Evolutionary conservation across 2,797 vertebrate genomes (phyloP), one percentile per base, ranked within the genome.

Genomic region (Rhabdophis nuchalis): DNA sequence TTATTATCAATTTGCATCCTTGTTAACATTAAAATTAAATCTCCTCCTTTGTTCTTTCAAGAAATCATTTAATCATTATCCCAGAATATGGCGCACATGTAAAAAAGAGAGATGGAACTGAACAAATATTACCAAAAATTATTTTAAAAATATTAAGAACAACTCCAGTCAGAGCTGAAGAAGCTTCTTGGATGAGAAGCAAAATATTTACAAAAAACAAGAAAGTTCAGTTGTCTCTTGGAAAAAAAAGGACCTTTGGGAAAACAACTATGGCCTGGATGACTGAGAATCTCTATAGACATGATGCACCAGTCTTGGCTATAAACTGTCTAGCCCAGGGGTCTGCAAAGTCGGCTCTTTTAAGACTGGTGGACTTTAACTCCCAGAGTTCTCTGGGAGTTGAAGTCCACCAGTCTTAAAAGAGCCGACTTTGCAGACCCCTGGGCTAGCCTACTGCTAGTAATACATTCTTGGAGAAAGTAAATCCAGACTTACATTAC

Each of bases 401-500:
- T n/a, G n/a, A n/a, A n/a, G n/a, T n/a, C n/a, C n/a, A n/a, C n/a
- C n/a, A n/a, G n/a, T n/a, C n/a, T n/a, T n/a, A n/a, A n/a, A n/a
- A n/a, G n/a, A n/a, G n/a, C n/a, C n/a, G n/a, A n/a, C n/a, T n/a
- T n/a, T n/a, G n/a, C n/a, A n/a, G n/a, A n/a, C n/a, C n/a, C n/a
- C n/a, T n/a, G n/a, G n/a, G n/a, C n/a, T n/a, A n/a, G 41, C 41
- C 20, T 46, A 46, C 23, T 82, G 36, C 20, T 12, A 46, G 23
- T 46, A 82, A 46, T 46, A 46, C 10, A 5, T 82, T 82, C 9
- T 82, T 46, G 41, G 41, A 46, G 77, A 46, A 82, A 46, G 23
- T 8, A 86, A 16, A 50, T 2, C 46, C 0, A 25, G 36, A 89
- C 96, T 97, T 86, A 99, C 99, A 94, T 99, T 96, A 96, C 99